phyloP scores from a whole-genome alignment of 2,113 vertebrate genomes.

The Siphamia tubifer region DNA sequence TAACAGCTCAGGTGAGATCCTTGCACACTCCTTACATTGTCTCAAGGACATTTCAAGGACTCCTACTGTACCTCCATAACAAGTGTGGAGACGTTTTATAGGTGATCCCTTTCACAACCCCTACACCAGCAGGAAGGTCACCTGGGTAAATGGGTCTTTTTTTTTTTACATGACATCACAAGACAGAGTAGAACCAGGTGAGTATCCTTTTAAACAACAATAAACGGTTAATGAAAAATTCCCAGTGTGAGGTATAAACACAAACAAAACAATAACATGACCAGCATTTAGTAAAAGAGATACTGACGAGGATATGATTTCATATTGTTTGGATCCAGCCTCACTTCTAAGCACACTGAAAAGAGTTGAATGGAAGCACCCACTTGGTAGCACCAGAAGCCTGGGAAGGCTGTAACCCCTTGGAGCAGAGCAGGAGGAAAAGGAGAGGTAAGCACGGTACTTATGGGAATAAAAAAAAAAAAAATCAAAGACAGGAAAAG shows the following conservation, averaged over 20 bases:
- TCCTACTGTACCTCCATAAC: conserved; percentile 13
- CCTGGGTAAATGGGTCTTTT: conserved; percentile 1
- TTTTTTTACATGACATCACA: neutral
- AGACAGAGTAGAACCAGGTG: conserved; percentile 16
- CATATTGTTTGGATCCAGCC: conserved; percentile 59
- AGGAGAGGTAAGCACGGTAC: conserved; percentile 56
- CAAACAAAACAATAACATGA: conserved; percentile 55
- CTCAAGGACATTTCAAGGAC: conserved; percentile 25
- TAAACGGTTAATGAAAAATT: conserved; percentile 54
- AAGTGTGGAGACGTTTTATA: conserved; percentile 51
- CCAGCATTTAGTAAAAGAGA: conserved; percentile 71
- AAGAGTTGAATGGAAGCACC: conserved; percentile 44
- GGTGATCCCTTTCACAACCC: conserved; percentile 71
- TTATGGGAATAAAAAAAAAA: conserved; percentile 35
- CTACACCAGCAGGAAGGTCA: conserved; percentile 21
- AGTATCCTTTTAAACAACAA: conserved; percentile 67
- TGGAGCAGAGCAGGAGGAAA: conserved; percentile 38
- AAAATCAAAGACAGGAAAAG: conserved; percentile 22
- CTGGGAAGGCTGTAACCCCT: conserved; percentile 49
- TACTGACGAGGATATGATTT: conserved; percentile 43
- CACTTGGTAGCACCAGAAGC: conserved; percentile 84
- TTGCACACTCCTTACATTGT: conserved; percentile 25
- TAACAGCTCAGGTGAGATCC: conserved; percentile 54
- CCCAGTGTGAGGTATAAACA: conserved; percentile 84
- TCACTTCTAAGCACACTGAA: conserved; percentile 52